These are phyloP conservation scores for Paradoxurus hermaphroditus DNA, from an alignment of 2,113 vertebrate species.

Conservation along the genomic window DNA sequence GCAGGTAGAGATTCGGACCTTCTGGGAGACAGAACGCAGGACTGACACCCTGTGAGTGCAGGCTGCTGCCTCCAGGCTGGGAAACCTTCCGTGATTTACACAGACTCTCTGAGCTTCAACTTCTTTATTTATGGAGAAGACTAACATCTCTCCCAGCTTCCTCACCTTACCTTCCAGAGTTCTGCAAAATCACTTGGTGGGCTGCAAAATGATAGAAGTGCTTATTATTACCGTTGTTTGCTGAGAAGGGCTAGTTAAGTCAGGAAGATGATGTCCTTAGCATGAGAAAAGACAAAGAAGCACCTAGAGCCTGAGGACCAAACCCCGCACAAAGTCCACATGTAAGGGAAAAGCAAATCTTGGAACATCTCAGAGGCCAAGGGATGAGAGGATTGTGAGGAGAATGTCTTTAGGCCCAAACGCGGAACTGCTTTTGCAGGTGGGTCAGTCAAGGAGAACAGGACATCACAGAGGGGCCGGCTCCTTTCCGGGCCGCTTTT, in stretches of 20 bases:
- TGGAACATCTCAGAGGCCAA: neutral
- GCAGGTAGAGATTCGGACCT: neutral
- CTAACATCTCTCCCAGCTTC: neutral
- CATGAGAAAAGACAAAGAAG: neutral
- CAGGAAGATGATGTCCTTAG: neutral
- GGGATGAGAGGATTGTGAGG: neutral
- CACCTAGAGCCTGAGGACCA: neutral
- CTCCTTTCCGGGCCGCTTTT: neutral
- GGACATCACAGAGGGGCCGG: neutral
- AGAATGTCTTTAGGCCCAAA: neutral
- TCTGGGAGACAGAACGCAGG: neutral
- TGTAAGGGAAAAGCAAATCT: neutral
- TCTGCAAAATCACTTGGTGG: neutral
- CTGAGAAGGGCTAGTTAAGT: neutral
- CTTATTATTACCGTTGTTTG: constrained; percentile 1
- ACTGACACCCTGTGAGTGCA: neutral
- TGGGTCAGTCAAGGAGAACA: neutral
- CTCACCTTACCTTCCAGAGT: constrained; percentile 19
- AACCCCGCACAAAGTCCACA: neutral
- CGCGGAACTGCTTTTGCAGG: neutral
- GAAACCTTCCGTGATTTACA: neutral
- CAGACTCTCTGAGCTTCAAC: neutral
- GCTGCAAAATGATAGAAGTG: neutral
- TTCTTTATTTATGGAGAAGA: neutral
- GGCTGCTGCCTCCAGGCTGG: neutral